Conservation (phyloP, 2,797 vertebrate species). For the Anisognathus igniventris region DNA sequence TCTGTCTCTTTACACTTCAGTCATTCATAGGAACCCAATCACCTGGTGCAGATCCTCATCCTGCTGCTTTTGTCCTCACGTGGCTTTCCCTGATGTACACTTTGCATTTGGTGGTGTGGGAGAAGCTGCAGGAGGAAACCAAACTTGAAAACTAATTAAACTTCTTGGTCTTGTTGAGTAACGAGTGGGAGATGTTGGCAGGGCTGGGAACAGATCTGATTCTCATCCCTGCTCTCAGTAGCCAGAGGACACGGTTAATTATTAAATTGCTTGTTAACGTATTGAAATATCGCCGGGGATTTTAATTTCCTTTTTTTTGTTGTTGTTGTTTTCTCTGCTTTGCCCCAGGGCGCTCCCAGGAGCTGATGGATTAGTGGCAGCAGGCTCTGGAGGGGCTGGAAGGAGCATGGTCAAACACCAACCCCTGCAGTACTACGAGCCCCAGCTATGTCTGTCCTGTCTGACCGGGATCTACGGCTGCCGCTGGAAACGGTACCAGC, state of each 20-base stretch:
- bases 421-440: slow-evolving; percentile 98
- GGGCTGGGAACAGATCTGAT: neutral
- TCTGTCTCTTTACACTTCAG: neutral
- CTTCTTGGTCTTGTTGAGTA: neutral
- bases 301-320: neutral
- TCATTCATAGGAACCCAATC: neutral
- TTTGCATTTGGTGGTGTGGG: neutral
- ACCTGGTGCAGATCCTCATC: neutral
- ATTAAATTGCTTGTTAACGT: neutral
- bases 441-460: slow-evolving; percentile 94
- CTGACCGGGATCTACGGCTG: slow-evolving; percentile 97
- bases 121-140: neutral
- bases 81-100: neutral
- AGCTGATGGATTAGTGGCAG: slow-evolving; percentile 84
- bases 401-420: slow-evolving; percentile 99
- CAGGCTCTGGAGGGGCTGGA: slow-evolving; percentile 70
- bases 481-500: slow-evolving; percentile 99
- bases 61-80: neutral
- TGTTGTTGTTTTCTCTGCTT: neutral
- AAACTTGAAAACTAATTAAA: slow-evolving; percentile 10
- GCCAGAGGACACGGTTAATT: slow-evolving; percentile 11
- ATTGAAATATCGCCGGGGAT: neutral
- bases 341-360: slow-evolving; percentile 67
- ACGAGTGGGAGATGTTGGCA: neutral
- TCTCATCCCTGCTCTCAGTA: neutral